A percentile compares a stretch with the other conserved stretches of the same genome.
phyloP scores from a whole-genome alignment of 2,797 vertebrate genomes.

The Lacerta viridis region DNA sequence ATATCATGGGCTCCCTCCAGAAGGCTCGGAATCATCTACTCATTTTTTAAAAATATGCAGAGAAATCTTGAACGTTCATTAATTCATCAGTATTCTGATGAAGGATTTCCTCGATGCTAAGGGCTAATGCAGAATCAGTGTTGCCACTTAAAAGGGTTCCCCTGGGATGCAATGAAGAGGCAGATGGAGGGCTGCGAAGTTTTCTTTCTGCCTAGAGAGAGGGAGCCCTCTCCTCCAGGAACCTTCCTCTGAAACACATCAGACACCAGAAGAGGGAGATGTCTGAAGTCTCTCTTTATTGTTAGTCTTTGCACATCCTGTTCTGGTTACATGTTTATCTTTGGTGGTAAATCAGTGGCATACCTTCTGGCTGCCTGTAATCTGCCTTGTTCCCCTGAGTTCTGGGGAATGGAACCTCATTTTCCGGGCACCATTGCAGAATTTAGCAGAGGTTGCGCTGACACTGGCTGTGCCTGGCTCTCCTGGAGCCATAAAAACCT shows the following conservation, averaged over 20 bases:
- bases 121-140: slow-evolving; percentile 19
- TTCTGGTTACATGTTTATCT: not conserved
- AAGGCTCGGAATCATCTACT: slow-evolving; percentile 5
- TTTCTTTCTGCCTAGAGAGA: slow-evolving; percentile 21
- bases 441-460: not conserved
- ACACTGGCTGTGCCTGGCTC: not conserved
- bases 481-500: not conserved
- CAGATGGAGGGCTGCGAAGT: not conserved
- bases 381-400: not conserved
- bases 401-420: not conserved
- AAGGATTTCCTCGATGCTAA: slow-evolving; percentile 18
- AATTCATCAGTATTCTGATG: slow-evolving; percentile 26
- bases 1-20: not conserved
- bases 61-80: not conserved
- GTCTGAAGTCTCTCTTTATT: not conserved
- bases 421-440: not conserved
- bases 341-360: slow-evolving; percentile 16
- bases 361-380: not conserved
- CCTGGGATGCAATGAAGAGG: slow-evolving; percentile 36
- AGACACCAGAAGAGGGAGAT: slow-evolving; percentile 16
- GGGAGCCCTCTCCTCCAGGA: slow-evolving; percentile 7
- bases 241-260: slow-evolving; percentile 35
- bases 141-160: slow-evolving; percentile 5
- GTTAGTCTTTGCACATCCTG: slow-evolving; percentile 5
- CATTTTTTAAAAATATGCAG: slow-evolving; percentile 24